Evolutionary conservation across 2,888 invertebrate genomes (phyloP).

Genomic region (Mythimna pallens): DNA sequence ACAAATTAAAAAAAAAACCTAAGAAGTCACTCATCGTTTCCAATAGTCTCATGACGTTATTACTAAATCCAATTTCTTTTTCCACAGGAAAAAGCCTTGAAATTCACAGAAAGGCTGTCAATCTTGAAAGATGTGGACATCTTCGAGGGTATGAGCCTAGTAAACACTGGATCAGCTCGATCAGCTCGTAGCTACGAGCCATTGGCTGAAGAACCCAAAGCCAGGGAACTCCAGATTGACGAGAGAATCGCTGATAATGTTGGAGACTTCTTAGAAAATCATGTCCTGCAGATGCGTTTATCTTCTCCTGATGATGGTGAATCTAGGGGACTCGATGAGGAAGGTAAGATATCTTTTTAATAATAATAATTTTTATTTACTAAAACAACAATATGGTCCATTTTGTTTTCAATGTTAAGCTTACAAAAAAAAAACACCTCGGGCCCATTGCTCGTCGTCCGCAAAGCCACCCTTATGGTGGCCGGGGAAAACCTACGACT

Average conservation of each 20-base stretch:
- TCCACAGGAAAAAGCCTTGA: constrained; percentile 91
- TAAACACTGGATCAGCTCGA: constrained; percentile 88
- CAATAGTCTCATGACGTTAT: background rate
- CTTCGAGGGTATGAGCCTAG: constrained; percentile 88
- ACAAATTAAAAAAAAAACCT: background rate
- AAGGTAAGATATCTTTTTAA: constrained; percentile 75
- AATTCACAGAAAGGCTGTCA: constrained; percentile 90
- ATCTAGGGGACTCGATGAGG: constrained; percentile 85
- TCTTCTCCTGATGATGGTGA: constrained; percentile 81
- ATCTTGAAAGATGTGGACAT: constrained; percentile 88
- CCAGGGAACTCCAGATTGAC: constrained; percentile 84
- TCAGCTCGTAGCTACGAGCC: constrained; percentile 87
- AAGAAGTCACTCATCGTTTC: background rate
- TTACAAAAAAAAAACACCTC: constrained; percentile 12
- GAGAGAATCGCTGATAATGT: constrained; percentile 86
- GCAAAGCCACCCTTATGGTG: too few species aligned
- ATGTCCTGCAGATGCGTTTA: constrained; percentile 86
- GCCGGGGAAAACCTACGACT: too few species aligned
- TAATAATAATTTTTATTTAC: background rate
- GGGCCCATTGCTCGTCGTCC: too few species aligned
- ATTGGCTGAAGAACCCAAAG: constrained; percentile 83
- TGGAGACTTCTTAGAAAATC: constrained; percentile 86
- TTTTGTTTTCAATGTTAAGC: constrained; percentile 6
- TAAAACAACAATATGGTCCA: too few species aligned
- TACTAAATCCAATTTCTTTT: constrained; percentile 7